Evolutionary conservation across 2,888 invertebrate genomes (phyloP).

Genomic region (Trachelus stipa): DNA sequence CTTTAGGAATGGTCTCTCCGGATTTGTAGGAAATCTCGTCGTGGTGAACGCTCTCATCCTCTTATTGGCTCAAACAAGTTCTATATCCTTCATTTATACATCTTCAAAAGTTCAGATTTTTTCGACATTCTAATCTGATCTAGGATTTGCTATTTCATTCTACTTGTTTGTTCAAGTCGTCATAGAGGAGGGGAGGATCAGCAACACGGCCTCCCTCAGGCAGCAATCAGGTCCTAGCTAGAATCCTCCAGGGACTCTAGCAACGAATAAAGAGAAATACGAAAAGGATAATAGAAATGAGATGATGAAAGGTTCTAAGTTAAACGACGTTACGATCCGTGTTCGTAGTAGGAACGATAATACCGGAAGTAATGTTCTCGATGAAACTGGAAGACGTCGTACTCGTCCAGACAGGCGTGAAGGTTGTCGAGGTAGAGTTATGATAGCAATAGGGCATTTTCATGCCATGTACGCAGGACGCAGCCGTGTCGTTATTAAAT

Average conservation of each 20-base stretch:
- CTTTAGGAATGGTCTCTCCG: conserved; percentile 19
- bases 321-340: background rate
- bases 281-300: background rate
- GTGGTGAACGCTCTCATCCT: background rate
- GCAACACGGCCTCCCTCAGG: background rate
- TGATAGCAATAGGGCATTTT: conserved; percentile 72
- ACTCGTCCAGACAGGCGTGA: background rate
- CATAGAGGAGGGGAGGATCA: background rate
- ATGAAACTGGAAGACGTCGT: background rate
- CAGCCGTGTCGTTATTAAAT: conserved; percentile 66
- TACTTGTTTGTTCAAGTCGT: background rate
- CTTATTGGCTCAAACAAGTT: background rate
- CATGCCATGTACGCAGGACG: conserved; percentile 74
- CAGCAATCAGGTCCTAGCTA: background rate
- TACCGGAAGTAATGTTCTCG: background rate
- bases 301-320: background rate
- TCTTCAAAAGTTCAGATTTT: background rate
- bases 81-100: background rate
- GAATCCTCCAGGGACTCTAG: background rate
- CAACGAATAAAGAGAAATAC: background rate
- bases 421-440: conserved; percentile 22
- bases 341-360: background rate
- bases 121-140: background rate
- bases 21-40: background rate
- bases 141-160: background rate